A percentile compares a stretch with the other conserved stretches of the same genome.
Conservation (phyloP, 2,113 vertebrate genomes). For the Nestor notabilis region DNA sequence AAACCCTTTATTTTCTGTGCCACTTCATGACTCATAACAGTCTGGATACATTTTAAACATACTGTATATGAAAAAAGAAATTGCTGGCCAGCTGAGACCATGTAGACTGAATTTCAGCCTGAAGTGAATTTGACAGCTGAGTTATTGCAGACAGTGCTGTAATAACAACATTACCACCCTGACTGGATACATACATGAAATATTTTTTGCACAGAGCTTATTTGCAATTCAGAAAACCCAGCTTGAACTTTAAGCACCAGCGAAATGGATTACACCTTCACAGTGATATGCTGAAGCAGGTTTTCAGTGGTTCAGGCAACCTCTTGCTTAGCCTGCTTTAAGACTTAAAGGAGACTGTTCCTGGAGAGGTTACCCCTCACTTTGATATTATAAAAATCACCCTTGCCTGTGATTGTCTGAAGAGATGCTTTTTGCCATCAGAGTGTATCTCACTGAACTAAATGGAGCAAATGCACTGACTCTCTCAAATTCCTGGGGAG, state of each 20-base stretch:
- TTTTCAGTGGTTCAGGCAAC: background rate
- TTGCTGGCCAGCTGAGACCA: background rate
- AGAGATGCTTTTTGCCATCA: conserved; percentile 24
- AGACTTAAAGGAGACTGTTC: background rate
- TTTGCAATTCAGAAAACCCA: conserved; percentile 53
- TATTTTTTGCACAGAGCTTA: conserved; percentile 44
- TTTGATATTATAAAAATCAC: background rate
- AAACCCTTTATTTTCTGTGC: background rate
- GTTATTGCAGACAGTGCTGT: conserved; percentile 58
- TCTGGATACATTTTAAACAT: background rate
- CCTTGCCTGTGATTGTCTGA: background rate
- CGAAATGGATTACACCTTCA: conserved; percentile 2
- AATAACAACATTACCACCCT: conserved; percentile 53
- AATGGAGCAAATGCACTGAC: background rate
- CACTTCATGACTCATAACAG: background rate
- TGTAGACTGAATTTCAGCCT: conserved; percentile 19
- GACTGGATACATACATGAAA: conserved; percentile 5
- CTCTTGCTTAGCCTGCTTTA: background rate
- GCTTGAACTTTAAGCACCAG: conserved; percentile 30
- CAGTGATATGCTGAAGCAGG: background rate
- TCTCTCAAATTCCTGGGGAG: background rate
- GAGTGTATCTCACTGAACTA: background rate
- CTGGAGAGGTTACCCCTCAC: background rate
- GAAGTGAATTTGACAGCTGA: conserved; percentile 53
- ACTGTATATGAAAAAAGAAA: background rate